A percentile compares a stretch with the other conserved stretches of the same genome.
Conservation (phyloP, 35 echinoderm and acorn worm genomes). For the Apostichopus californicus region DNA sequence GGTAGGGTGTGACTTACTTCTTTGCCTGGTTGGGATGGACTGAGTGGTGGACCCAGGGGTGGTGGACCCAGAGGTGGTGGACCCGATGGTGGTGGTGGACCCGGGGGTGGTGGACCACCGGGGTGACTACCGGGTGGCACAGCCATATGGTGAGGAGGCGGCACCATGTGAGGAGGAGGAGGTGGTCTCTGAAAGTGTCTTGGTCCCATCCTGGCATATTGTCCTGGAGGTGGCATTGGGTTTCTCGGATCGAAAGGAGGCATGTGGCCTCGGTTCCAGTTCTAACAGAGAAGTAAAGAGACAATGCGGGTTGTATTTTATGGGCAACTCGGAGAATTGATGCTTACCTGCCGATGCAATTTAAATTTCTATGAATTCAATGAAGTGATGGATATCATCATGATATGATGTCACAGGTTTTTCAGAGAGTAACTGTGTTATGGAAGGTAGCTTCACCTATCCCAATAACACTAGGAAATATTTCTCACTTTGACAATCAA, state of each 20-base stretch:
- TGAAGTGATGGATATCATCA: not conserved
- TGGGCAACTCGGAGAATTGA: too few relatives aligned
- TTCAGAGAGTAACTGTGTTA: too few relatives aligned
- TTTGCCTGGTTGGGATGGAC: conserved; percentile 38
- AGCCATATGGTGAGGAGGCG: conserved; percentile 34
- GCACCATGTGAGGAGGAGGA: conserved; percentile 26
- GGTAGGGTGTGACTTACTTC: conserved; percentile 8
- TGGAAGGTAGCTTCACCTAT: too few relatives aligned
- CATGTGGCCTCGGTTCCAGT: conserved; percentile 81
- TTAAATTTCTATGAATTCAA: not conserved
- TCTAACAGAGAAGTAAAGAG: conserved; percentile 32
- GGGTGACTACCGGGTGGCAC: conserved; percentile 20
- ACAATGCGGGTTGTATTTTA: too few relatives aligned
- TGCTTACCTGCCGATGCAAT: not conserved
- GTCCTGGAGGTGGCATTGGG: conserved; percentile 75
- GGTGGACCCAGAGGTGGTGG: not conserved
- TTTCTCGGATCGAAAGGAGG: conserved; percentile 83
- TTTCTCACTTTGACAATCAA: too few relatives aligned
- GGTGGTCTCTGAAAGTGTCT: conserved; percentile 77
- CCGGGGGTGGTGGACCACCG: not conserved
- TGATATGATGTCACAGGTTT: too few relatives aligned
- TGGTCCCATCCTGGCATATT: conserved; percentile 76
- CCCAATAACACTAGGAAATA: too few relatives aligned
- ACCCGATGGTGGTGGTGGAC: not conserved
- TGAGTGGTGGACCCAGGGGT: not conserved